Base-by-base conservation (phyloP, 1,140 invertebrate genomes). In the Asbolus verrucosus region DNA sequence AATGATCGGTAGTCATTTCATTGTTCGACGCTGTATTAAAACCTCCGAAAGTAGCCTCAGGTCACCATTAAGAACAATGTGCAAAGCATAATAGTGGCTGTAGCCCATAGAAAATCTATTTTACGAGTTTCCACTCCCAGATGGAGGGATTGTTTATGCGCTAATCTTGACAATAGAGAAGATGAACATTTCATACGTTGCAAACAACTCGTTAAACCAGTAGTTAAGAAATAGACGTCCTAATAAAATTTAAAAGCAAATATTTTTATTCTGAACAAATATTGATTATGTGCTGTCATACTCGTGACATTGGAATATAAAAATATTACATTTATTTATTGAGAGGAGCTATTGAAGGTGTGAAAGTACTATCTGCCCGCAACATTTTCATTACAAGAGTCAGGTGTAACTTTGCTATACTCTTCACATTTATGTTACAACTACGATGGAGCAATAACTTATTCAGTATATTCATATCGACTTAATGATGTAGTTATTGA, bases 111-210 rank as follows among this genome's bases (percentile, higher is more conserved):
- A 67, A 67, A 67, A 67, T 67, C 36, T 33, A 67, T 39, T 67
- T 67, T 67, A 67, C 41, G 65, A 59, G 65, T 67, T 67, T 67
- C 65, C 65, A 67, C 65, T 54, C 65, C 65, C 65, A 67, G 65
- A 30, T 27, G 39, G 33, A 41, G 18, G 39, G 33, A 65, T 50
- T 50, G 43, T 50, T 50, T 50, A 50, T 41, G 39, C 33, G 33
- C 33, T 41, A 24, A 65, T 65, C 54, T 33, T 61, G 54, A 61
- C 27, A 61, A 61, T 31, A 61, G 54, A 21, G 33, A 38, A 65
- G 61, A 65, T 65, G 61, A 65, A 27, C 61, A 65, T 38, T 39
- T 65, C 36, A 65, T 65, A 38, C 14, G 61, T 65, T 41, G 61
- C 61, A 65, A 65, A 65, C 61, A 65, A 65, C 61, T 65, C 33